Evolutionary conservation across 30 jellyfish, hydroid and myxozoan genomes (phyloP).

Genomic region (Clytia hemisphaerica): DNA sequence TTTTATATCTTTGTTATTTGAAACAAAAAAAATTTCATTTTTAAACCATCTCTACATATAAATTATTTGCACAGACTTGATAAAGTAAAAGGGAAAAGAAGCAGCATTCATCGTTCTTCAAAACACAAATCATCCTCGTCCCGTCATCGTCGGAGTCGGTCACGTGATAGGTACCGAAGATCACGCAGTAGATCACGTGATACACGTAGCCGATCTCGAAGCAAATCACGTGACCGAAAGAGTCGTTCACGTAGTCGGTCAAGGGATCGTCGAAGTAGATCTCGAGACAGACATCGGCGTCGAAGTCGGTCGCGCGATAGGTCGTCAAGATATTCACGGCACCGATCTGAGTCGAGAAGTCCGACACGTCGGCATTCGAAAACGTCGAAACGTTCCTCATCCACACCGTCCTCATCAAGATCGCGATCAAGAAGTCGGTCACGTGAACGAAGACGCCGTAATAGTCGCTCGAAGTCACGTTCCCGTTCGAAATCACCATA

Average conservation of each 20-base stretch:
- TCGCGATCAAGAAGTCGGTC: background rate
- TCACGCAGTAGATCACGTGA: conserved; percentile 16
- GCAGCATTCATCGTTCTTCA: no score
- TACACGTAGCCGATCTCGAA: conserved; percentile 19
- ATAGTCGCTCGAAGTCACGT: background rate
- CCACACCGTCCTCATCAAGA: no score
- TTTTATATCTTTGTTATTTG: no score
- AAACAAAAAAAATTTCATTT: no score
- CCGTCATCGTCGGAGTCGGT: no score
- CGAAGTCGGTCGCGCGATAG: background rate
- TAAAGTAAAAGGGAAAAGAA: no score
- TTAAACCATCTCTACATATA: no score
- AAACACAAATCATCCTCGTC: no score
- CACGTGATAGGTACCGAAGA: conserved; percentile 35
- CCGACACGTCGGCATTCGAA: no score
- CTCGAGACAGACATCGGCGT: background rate
- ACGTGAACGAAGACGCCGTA: background rate
- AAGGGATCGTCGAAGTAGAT: background rate
- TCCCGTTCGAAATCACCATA: conserved; percentile 6
- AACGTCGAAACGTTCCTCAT: no score
- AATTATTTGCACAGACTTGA: no score
- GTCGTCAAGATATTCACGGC: background rate
- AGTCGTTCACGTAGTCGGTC: conserved; percentile 6
- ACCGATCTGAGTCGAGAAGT: background rate
- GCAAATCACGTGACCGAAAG: conserved; percentile 5